A percentile compares a stretch with the other conserved stretches of the same genome.
Conservation (phyloP, 2,113 vertebrate genomes). For the Notechis scutatus region DNA sequence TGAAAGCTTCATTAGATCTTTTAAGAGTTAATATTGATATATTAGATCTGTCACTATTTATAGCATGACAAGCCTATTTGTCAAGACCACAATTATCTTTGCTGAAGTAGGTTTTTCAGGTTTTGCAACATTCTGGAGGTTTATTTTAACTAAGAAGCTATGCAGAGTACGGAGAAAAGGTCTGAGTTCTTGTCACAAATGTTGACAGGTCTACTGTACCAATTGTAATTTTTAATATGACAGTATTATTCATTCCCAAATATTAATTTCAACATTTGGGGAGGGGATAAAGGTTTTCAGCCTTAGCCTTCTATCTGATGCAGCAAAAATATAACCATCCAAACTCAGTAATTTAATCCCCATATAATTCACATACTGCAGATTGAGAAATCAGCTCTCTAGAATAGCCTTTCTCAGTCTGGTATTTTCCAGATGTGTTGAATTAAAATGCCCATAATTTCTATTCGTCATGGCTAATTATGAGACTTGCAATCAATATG, state of each 20-base stretch:
- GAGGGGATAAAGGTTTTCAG: neutral
- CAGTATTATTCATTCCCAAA: neutral
- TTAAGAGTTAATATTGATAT: neutral
- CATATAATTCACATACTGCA: neutral
- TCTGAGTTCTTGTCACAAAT: neutral
- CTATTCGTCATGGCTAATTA: neutral
- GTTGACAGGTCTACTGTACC: neutral
- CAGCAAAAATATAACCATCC: neutral
- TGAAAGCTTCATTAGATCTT: neutral
- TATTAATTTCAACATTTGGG: neutral
- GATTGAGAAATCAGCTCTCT: neutral
- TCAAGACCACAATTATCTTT: neutral
- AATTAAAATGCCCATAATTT: neutral
- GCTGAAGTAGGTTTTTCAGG: neutral
- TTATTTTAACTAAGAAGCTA: neutral
- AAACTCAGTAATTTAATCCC: neutral
- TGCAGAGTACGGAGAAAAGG: neutral
- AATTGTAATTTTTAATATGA: neutral
- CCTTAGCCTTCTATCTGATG: neutral
- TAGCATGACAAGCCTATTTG: neutral
- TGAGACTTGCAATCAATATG: neutral
- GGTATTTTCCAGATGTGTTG: neutral
- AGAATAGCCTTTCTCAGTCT: neutral
- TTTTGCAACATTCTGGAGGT: neutral
- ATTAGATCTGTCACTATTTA: neutral